Conservation (phyloP, 2,797 vertebrate genomes). For the Triplophysa bombifrons region DNA sequence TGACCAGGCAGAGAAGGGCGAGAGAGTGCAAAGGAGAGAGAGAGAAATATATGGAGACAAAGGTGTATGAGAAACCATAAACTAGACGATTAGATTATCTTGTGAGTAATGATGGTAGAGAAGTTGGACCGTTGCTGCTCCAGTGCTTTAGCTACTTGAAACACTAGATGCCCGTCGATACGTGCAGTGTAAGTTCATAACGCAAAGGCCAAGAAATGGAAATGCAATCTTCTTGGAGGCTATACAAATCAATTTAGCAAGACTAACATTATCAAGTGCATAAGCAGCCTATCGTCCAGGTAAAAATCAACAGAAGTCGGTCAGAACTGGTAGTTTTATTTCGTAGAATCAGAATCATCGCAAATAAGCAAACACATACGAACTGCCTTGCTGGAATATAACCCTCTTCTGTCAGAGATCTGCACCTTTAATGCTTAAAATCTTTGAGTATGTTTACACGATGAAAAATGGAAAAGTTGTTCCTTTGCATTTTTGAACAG, state of each 20-base stretch:
- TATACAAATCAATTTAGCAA: conserved; percentile 61
- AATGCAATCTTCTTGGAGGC: conserved; percentile 70
- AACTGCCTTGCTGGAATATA: too few relatives aligned
- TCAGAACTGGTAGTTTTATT: conserved; percentile 24
- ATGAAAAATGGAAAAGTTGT: too few relatives aligned
- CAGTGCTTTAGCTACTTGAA: conserved; percentile 52
- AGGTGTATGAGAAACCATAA: conserved; percentile 37
- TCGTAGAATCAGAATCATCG: background rate
- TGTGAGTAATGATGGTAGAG: conserved; percentile 50
- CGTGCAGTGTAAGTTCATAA: conserved; percentile 60
- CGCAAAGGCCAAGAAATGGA: conserved; percentile 59
- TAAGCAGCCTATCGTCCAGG: conserved; percentile 15
- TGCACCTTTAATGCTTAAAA: too few relatives aligned
- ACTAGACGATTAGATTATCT: conserved; percentile 47
- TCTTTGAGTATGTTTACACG: too few relatives aligned
- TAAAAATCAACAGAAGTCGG: conserved; percentile 35
- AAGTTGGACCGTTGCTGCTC: conserved; percentile 34
- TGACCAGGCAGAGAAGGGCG: conserved; percentile 29
- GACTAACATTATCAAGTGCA: conserved; percentile 42
- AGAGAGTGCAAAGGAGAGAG: background rate
- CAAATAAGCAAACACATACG: background rate
- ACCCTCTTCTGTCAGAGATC: too few relatives aligned
- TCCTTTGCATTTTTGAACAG: too few relatives aligned
- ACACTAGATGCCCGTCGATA: conserved; percentile 70
- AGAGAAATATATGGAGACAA: conserved; percentile 24